Evolutionary conservation across 2,888 invertebrate genomes (phyloP), one percentile per base, ranked within the genome.

Genomic region (Drosophila cognata): DNA sequence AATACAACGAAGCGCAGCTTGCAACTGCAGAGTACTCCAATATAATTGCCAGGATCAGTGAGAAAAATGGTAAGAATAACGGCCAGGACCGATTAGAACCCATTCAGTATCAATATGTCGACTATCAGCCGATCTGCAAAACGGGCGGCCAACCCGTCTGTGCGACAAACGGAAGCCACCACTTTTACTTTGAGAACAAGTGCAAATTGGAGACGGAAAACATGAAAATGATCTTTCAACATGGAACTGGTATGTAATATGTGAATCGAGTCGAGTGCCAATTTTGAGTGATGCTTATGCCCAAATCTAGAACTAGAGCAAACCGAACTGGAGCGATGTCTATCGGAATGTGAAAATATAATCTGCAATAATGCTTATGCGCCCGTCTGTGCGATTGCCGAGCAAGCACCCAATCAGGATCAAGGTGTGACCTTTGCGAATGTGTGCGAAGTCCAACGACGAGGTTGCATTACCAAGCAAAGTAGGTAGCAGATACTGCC

Each of bases 141-240:
- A 4, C 59, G 1, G 84, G 88, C 0, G 84, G 84, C 1, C 43
- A 77, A 2, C 78, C 87, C 0, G 87, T 85, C 10, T 85, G 84
- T 41, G 84, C 84, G 50, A 85, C 84, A 25, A 77, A 88, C 48
- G 84, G 84, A 11, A 51, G 53, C 0, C 66, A 63, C 6, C 65
- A 57, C 35, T 88, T 81, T 48, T 61, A 74, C 52, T 85, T 88
- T 33, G 88, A 85, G 21, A 85, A 85, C 53, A 55, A 62, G 7
- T 85, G 84, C 71, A 78, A 71, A n/a, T 33, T 85, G 81, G 84
- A 85, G 69, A 76, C 84, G 46, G 62, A 72, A 36, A 85, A 85
- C 33, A 68, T 84, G 38, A 81, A 85, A 41, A 8, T 78, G 69
- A 64, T 85, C 4, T 88, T 88, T n/a, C 78, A 86, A 10, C 56